Conservation (phyloP, 2,113 vertebrate genomes). For the Nipponia nippon region DNA sequence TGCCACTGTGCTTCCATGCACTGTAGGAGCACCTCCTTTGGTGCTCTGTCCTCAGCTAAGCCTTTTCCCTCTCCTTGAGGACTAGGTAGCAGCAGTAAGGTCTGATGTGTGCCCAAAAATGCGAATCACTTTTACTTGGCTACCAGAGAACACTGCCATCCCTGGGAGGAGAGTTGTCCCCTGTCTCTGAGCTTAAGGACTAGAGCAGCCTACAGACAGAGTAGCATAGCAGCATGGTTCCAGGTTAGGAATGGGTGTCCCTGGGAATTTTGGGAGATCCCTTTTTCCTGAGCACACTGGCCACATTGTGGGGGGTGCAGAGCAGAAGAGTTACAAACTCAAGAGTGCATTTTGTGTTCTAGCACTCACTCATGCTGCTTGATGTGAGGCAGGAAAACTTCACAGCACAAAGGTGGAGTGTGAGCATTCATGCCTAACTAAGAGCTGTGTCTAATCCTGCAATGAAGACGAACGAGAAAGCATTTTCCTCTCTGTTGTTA, state of each 20-base stretch:
- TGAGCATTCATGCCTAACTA: not conserved
- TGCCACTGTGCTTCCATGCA: fast-evolving
- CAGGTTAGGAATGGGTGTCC: not conserved
- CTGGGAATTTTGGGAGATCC: not conserved
- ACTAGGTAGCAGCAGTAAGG: not conserved
- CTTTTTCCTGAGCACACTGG: not conserved
- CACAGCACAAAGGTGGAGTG: not conserved
- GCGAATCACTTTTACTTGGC: not conserved
- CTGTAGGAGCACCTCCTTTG: not conserved
- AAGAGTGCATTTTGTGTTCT: fast-evolving
- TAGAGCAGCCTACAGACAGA: not conserved
- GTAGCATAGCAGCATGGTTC: not conserved
- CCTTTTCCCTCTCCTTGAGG: not conserved
- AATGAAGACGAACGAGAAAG: not conserved
- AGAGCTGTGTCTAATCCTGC: not conserved
- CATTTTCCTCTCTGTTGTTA: not conserved
- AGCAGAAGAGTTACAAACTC: not conserved
- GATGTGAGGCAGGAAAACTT: not conserved
- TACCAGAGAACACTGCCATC: not conserved
- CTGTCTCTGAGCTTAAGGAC: not conserved
- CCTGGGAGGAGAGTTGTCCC: not conserved
- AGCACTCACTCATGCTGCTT: not conserved
- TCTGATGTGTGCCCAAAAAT: not conserved
- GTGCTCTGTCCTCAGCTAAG: not conserved
- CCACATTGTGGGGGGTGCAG: fast-evolving